Evolutionary conservation across 2,113 vertebrate species (phyloP), one percentile per base, ranked within the genome.

Genomic region (Pangasianodon hypophthalmus): DNA sequence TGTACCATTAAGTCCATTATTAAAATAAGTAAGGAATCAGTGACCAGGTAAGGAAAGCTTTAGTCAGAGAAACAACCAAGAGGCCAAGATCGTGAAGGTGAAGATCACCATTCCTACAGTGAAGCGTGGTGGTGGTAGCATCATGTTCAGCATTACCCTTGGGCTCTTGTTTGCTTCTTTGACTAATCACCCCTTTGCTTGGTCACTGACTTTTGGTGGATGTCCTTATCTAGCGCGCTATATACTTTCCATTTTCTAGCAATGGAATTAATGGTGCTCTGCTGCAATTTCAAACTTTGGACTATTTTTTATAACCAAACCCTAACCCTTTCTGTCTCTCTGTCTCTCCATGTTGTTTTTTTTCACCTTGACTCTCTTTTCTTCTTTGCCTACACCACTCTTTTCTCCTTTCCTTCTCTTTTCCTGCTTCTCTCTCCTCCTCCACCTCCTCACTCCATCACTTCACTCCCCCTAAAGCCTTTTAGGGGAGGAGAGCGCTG

Each of bases 401-500:
- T 24, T 56, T 19, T 44, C 13, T 67, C 6, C 14, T n/a, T 50
- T n/a, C 44, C 14, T 50, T 32, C 10, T 11, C 13, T 69, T 1
- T 37, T 50, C 4, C 14, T 48, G 0, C 37, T 44, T 86, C 60
- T 86, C 14, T 67, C 56, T 62, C 60, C 58, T n/a, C 41, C 58
- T 73, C 18, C 21, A 84, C 5, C 21, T 46, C 24, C 3, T 54
- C 32, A 87, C n/a, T 77, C 13, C n/a, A 26, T 87, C 21, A 21
- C 5, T 73, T 37, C 18, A 3, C 26, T 83, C 48, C 41, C 32
- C 29, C 48, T 46, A 44, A 91, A 96, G 96, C 80, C 92, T 96
- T 46, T 88, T 91, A 18, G 95, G 94, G 75, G 91, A 85, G 62
- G 92, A 95, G 18, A 88, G 93, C 88, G 46, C 94, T 18, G 92